phyloP scores from a whole-genome alignment of 2,888 invertebrate genomes.

The Oscheius myriophilus region DNA sequence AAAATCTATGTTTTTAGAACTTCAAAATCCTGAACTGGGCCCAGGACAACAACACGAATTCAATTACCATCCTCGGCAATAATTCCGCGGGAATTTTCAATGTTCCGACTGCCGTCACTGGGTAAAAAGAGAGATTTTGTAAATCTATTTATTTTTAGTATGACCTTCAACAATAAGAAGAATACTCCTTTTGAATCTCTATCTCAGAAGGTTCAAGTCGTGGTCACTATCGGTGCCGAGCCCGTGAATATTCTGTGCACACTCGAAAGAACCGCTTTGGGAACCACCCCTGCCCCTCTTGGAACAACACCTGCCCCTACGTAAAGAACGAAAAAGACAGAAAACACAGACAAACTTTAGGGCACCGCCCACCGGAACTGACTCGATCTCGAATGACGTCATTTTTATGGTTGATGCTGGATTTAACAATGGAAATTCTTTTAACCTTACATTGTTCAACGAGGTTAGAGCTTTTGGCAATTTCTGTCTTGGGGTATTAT shows the following conservation, averaged over 20 bases:
- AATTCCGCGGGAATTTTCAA: background rate
- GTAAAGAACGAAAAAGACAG: background rate
- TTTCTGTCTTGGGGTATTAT: too few relatives aligned
- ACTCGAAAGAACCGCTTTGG: background rate
- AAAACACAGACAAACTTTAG: background rate
- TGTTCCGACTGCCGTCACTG: background rate
- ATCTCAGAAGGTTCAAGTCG: too few relatives aligned
- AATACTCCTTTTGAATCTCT: too few relatives aligned
- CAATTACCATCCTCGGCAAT: background rate
- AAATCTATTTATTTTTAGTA: too few relatives aligned
- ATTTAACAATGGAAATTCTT: background rate
- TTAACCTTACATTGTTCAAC: background rate
- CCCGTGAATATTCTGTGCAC: background rate
- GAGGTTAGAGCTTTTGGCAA: background rate
- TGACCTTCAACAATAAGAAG: too few relatives aligned
- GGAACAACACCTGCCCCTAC: background rate
- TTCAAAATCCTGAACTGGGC: background rate
- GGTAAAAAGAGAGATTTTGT: too few relatives aligned
- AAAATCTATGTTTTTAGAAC: too few relatives aligned
- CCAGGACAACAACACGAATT: background rate
- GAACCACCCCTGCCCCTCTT: slow-evolving; percentile 3
- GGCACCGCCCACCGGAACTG: background rate
- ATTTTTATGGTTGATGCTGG: slow-evolving; percentile 21
- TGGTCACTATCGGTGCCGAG: too few relatives aligned
- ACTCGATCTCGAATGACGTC: slow-evolving; percentile 8